Evolutionary conservation across 2,888 invertebrate species (phyloP), one percentile per base, ranked within the genome.

Genomic region (Ichneumon xanthorius): DNA sequence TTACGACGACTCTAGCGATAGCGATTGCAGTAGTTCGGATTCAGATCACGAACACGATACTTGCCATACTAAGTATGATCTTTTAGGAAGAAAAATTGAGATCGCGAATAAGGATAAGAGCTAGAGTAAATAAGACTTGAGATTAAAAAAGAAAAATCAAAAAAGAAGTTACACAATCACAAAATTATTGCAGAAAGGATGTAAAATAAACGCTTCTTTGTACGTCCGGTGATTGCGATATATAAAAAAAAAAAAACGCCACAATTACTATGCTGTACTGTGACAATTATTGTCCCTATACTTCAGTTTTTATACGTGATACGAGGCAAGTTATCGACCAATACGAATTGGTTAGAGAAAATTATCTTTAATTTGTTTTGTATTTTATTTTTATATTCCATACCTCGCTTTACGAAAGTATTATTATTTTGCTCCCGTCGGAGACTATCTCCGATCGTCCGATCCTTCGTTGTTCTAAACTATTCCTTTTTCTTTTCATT

Each of bases 1-100:
- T 86, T 98, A 97, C 90, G 96, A 96, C 0, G 96, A 97, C 84
- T 97, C 97, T 0, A 97, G 95, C 88, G 95, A 95, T 86, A 95
- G 95, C 88, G 95, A 96, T 80, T 94, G 96, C 75, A 97, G 97
- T 91, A 96, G 96, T 0, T 95, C 96, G 37, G 97, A 97, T 84
- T 95, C 95, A 82, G 96, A 96, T 82, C 94, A 94, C 70, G 96
- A 95, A 45, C 86, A 84, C 68, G 85, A 79, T 58, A 80, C 84
- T 82, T 88, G 84, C 80, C 88, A 89, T 81, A 84, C 88, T 48
- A 92, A 93, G 85, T 93, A 92, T 84, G 95, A 95, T 90, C 91
- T 95, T 70, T 91, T 94, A 87, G 95, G 95, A 37, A 91, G 95
- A 80, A 90, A 92, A 89, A 92, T 94, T 87, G 88, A 90, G 76